A percentile compares a stretch with the other conserved stretches of the same genome.
These are phyloP conservation scores for Drosophila melanocephala DNA, from an alignment of 2,888 invertebrate genomes.

Conservation along the genomic window DNA sequence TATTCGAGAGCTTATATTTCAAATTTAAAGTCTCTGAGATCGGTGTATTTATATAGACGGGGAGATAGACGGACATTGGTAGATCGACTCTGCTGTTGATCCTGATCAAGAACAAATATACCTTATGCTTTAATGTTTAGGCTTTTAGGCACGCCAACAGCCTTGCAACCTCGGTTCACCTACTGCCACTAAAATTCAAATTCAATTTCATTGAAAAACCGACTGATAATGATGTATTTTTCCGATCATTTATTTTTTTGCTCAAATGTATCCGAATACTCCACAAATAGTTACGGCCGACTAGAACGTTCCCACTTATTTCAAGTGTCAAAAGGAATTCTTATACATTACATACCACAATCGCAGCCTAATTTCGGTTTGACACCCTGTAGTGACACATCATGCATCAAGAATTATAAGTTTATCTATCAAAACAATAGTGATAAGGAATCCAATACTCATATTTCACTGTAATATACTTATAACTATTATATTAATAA, in stretches of 20 bases:
- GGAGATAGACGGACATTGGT: not conserved
- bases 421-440: not conserved
- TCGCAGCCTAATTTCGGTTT: not conserved
- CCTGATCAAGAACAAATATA: not conserved
- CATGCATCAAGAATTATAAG: not conserved
- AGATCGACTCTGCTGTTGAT: not conserved
- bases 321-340: not conserved
- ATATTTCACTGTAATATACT: too few relatives aligned
- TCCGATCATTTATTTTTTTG: not conserved
- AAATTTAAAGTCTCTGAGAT: not conserved
- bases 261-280: not conserved
- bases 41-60: not conserved
- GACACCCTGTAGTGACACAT: not conserved
- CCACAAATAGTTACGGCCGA: not conserved
- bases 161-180: not conserved
- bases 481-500: too few relatives aligned
- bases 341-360: not conserved
- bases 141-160: rapidly evolving
- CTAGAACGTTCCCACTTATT: not conserved
- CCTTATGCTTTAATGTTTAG: not conserved
- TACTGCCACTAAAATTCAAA: not conserved
- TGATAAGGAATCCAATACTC: not conserved
- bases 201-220: not conserved
- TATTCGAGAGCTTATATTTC: too few relatives aligned
- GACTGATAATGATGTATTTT: not conserved